Evolutionary conservation across 2,888 invertebrate species (phyloP).

Genomic region (Metalampra italica): DNA sequence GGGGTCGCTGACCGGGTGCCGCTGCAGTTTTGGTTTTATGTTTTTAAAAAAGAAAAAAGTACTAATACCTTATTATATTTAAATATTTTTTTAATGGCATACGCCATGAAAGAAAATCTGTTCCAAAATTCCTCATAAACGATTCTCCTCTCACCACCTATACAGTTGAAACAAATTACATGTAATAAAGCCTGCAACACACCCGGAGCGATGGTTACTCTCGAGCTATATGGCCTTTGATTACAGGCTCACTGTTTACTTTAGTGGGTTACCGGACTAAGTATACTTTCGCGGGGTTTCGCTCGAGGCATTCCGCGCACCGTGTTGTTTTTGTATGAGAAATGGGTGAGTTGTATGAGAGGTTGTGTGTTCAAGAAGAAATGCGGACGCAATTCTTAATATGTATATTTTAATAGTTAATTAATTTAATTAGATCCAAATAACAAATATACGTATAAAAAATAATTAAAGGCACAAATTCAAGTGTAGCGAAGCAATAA

Average conservation of each 20-base stretch:
- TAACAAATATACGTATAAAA: too few species aligned
- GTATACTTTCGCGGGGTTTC: neutral
- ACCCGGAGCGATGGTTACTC: conserved; percentile 4
- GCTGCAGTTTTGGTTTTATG: too few species aligned
- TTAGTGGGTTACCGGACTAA: conserved; percentile 2
- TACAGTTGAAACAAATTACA: conserved; percentile 4
- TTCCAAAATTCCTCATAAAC: neutral
- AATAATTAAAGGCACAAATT: too few species aligned
- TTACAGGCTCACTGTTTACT: conserved; percentile 5
- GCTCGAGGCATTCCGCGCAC: neutral
- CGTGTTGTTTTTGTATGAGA: neutral
- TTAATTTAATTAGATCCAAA: too few species aligned
- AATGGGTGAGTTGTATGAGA: neutral
- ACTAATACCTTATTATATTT: too few species aligned
- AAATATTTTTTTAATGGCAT: too few species aligned
- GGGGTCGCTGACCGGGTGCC: too few species aligned
- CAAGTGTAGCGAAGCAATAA: too few species aligned
- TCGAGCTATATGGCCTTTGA: conserved; percentile 7
- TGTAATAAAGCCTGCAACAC: neutral
- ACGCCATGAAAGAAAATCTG: too few species aligned
- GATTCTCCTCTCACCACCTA: neutral
- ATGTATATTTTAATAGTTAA: neutral
- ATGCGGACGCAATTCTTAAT: neutral
- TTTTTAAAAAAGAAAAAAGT: too few species aligned
- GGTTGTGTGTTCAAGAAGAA: too few species aligned